These are phyloP conservation scores for Lithodes maja DNA, from an alignment of 2,888 invertebrate species.

Conservation along the genomic window DNA sequence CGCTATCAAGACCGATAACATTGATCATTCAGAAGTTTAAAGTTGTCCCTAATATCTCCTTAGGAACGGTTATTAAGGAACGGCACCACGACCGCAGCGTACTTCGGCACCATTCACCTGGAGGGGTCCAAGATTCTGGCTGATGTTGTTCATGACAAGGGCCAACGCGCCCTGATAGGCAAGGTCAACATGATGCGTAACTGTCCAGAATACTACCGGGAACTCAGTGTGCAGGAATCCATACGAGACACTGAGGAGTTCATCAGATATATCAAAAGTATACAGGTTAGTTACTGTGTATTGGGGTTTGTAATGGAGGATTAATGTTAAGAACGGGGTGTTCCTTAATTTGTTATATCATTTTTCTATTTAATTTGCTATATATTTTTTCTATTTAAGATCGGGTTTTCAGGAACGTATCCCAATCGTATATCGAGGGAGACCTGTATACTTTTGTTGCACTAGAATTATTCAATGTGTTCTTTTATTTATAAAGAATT, in stretches of 20 bases:
- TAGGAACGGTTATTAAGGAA: conserved; percentile 80
- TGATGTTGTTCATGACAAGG: conserved; percentile 80
- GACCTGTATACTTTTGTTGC: no score
- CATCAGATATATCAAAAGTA: conserved; percentile 63
- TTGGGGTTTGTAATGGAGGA: background rate
- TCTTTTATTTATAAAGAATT: no score
- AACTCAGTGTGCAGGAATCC: conserved; percentile 66
- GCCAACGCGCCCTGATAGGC: conserved; percentile 86
- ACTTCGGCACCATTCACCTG: conserved; percentile 87
- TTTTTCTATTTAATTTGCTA: background rate
- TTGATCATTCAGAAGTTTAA: no score
- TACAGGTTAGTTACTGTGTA: conserved; percentile 55
- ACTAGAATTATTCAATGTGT: no score
- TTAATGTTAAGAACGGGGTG: no score
- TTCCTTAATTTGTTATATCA: background rate
- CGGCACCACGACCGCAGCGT: conserved; percentile 93
- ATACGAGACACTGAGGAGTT: conserved; percentile 69
- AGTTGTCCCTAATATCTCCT: background rate
- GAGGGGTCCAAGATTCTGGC: conserved; percentile 84
- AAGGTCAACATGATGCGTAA: conserved; percentile 70
- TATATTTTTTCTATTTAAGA: no score
- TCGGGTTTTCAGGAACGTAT: no score
- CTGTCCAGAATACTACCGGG: conserved; percentile 70
- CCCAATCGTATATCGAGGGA: no score
- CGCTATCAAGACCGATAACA: no score